phyloP scores from a whole-genome alignment of 2,888 invertebrate genomes.

The Drosophila incognita region DNA sequence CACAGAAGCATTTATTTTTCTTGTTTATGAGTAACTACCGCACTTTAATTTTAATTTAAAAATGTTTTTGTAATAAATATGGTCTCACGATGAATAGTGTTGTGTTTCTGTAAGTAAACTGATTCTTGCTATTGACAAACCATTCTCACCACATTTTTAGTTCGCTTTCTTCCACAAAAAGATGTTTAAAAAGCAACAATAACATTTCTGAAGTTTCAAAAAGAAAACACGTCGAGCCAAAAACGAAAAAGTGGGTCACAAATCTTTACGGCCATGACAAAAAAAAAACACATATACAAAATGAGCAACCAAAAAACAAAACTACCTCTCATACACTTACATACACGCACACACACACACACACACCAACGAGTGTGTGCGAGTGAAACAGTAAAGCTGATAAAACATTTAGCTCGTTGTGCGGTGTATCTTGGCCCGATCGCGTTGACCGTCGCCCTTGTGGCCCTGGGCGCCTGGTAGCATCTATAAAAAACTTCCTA shows the following conservation, averaged over 20 bases:
- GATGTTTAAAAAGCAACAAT: neutral
- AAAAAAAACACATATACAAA: conserved; percentile 4
- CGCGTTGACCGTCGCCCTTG: conserved; percentile 35
- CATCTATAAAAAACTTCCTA: conserved; percentile 79
- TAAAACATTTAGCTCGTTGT: conserved; percentile 29
- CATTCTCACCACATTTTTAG: neutral
- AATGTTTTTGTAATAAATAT: neutral
- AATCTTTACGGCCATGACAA: conserved; percentile 43
- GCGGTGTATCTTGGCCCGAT: conserved; percentile 23
- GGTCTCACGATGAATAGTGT: neutral
- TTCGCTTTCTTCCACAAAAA: neutral
- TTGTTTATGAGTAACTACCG: neutral
- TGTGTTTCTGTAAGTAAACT: neutral
- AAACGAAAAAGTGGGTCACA: conserved; percentile 63
- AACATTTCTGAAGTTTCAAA: neutral
- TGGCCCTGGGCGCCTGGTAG: conserved; percentile 69
- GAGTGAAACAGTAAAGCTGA: conserved; percentile 51
- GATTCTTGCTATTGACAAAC: neutral
- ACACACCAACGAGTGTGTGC: conserved; percentile 1
- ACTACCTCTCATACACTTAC: conserved; percentile 1
- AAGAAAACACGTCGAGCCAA: conserved; percentile 2
- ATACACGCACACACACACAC: neutral
- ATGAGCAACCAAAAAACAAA: conserved; percentile 9
- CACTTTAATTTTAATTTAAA: neutral
- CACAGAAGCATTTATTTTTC: neutral